Evolutionary conservation across 1,140 invertebrate genomes (phyloP).

Genomic region (Bombus waltoni): DNA sequence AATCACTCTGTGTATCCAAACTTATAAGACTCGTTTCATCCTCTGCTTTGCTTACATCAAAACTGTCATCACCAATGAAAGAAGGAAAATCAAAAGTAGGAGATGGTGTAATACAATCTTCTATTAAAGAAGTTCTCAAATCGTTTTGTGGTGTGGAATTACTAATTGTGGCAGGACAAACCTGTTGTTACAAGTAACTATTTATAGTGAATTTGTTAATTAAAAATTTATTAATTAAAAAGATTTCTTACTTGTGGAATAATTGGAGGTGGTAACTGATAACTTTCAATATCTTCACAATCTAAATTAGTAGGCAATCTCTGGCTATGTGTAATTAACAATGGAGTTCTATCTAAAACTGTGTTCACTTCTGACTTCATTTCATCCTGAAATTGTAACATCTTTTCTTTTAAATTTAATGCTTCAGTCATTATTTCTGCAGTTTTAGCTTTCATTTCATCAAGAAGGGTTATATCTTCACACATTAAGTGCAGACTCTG

Average conservation of each 20-base stretch:
- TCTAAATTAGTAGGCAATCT: slow-evolving; percentile 86
- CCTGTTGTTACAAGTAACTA: slow-evolving; percentile 47
- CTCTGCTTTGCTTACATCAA: slow-evolving; percentile 75
- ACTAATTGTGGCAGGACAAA: slow-evolving; percentile 65
- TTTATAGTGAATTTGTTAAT: slow-evolving; percentile 1
- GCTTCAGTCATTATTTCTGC: slow-evolving; percentile 85
- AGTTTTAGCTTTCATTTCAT: slow-evolving; percentile 85
- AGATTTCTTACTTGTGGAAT: slow-evolving; percentile 73
- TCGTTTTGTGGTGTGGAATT: slow-evolving; percentile 64
- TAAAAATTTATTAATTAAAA: slow-evolving; percentile 1
- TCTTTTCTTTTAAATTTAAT: slow-evolving; percentile 86
- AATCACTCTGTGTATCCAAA: slow-evolving; percentile 83
- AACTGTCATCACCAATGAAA: slow-evolving; percentile 76
- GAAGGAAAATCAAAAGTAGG: slow-evolving; percentile 80
- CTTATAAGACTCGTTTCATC: slow-evolving; percentile 83
- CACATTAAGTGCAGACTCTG: slow-evolving; percentile 87
- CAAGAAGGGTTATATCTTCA: slow-evolving; percentile 87
- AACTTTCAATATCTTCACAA: slow-evolving; percentile 82
- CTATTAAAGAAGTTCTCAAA: slow-evolving; percentile 70
- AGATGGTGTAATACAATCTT: slow-evolving; percentile 79
- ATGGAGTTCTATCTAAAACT: slow-evolving; percentile 87
- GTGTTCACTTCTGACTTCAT: slow-evolving; percentile 86
- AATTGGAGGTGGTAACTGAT: slow-evolving; percentile 79
- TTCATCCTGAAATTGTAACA: slow-evolving; percentile 86
- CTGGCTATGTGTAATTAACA: slow-evolving; percentile 87